Evolutionary conservation across 2,797 vertebrate genomes (phyloP), one percentile per base, ranked within the genome.

Genomic region (Xiphophorus birchmanni): DNA sequence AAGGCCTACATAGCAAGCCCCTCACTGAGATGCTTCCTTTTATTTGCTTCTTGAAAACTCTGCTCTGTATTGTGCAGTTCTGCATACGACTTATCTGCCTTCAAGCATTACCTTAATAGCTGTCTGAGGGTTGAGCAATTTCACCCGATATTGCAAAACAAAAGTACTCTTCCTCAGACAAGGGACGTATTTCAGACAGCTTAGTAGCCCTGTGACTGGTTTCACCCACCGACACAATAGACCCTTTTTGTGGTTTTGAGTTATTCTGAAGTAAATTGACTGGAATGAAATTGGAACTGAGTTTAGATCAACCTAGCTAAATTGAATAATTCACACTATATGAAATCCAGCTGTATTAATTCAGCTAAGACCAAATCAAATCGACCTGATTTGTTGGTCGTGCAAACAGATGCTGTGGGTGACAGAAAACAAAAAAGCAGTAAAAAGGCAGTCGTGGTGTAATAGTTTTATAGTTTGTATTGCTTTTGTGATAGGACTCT

Each of bases 41-140:
- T 90, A 91, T 94, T 91, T 88, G 82, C 87, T 81, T 88, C 86
- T 88, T 82, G 84, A 89, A 92, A 88, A 82, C 84, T 85, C 80
- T 18, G 71, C 82, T 91, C 90, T 54, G 90, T 69, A 82, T 87
- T 85, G 89, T 89, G 45, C 65, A 77, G 84, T 85, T 81, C 89
- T 75, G 89, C 84, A 86, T 92, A 93, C 81, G 84, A 86, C 91
- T 89, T 86, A 75, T 93, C 87, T 93, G 92, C 92, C 93, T 94
- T 88, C 80, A 85, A 90, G 88, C 90, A 86, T 94, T 94, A 94
- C 93, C 91, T 91, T 94, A 92, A 95, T 94, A 91, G 89, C 85
- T 90, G 86, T 93, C 90, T 92, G 90, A 89, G 90, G 88, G 89
- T 90, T 92, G 90, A 91, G 90, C 90, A 93, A 91, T 92, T 94